Evolutionary conservation across 2,113 vertebrate species (phyloP).

Genomic region (Columba janthina): DNA sequence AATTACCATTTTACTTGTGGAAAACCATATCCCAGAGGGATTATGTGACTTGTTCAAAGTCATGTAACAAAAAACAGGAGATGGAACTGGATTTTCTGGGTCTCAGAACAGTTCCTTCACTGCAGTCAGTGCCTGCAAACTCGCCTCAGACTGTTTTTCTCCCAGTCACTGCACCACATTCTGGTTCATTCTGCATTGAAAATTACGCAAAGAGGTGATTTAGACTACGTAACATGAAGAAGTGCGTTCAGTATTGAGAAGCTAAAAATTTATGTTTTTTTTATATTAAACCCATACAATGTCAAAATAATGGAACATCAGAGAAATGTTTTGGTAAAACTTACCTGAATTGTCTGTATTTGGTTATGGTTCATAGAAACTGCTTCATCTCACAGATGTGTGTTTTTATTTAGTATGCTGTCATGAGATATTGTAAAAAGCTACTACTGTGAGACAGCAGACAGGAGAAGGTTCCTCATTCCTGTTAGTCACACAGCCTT

Average conservation of each 20-base stretch:
- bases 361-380: neutral
- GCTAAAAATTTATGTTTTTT: neutral
- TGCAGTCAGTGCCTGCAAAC: neutral
- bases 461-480: neutral
- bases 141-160: neutral
- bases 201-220: neutral
- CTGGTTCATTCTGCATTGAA: neutral
- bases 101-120: neutral
- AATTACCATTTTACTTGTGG: neutral
- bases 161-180: neutral
- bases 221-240: neutral
- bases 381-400: neutral
- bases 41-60: neutral
- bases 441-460: neutral
- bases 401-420: neutral
- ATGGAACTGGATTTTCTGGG: neutral
- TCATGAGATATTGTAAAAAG: neutral
- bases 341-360: neutral
- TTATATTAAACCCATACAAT: neutral
- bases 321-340: neutral
- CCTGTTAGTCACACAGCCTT: neutral
- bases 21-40: neutral
- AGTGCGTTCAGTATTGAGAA: neutral
- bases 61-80: neutral
- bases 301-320: neutral